Evolutionary conservation across 92 coral and sea anemone species (phyloP), one percentile per base, ranked within the genome.

Genomic region (Galaxea fascicularis): DNA sequence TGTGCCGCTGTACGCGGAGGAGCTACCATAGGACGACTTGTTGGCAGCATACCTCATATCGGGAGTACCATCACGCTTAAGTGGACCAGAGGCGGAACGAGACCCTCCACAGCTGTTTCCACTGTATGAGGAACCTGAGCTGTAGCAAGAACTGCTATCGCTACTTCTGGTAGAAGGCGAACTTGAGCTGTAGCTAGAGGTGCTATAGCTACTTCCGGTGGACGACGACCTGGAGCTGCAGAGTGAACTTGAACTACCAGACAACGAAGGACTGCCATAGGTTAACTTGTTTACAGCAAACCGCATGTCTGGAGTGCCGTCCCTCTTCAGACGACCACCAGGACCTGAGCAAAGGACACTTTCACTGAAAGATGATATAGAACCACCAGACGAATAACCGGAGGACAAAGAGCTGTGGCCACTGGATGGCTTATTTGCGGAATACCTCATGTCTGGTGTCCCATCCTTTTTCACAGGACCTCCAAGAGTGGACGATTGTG

Each of bases 271-370:
- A 6, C 41, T 35, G 41, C 41, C 41, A 6, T 35, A 35, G 41
- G 41, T 35, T 35, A 35, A 35, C 41, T 67, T 83, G 81, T 83
- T 74, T n/a, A 21, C 31, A 17, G 81, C 81, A 71, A 76, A 88
- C 30, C 91, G 56, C 91, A 88, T 88, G 79, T 88, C 88, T 25
- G 91, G 91, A 14, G 91, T 88, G 0, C 91, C 91, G 45, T 88
- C 79, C 20, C 80, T 83, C 79, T 88, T 88, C 65, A 75, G 44
- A 4, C 84, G 89, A 0, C 86, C 89, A 39, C 13, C 12, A 15
- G 51, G 4, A 17, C 35, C 25, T 29, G 24, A 52, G 0, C 85
- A 76, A 22, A 5, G 29, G 52, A 21, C 27, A 20, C 52, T 27
- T 27, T 59, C 62, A 73, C 39, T 14, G 0, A 30, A 47, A 4